Evolutionary conservation across 2,888 invertebrate genomes (phyloP).

Genomic region (Cylindroiulus punctatus): DNA sequence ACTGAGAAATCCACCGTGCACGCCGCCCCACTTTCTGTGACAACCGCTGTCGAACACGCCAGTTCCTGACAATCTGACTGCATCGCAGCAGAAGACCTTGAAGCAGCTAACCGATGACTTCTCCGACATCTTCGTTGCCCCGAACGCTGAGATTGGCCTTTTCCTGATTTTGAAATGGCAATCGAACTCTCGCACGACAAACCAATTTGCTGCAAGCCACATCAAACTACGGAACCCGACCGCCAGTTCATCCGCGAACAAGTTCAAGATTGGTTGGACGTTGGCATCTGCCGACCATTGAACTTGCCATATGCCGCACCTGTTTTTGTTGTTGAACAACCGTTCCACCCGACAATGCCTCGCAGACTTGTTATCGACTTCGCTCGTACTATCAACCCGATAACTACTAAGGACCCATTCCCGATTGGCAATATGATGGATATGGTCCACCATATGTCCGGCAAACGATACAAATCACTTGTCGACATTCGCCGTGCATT

Average conservation of each 20-base stretch:
- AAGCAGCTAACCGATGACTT: not conserved
- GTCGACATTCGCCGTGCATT: constrained; percentile 46
- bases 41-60: not conserved
- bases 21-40: no score
- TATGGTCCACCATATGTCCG: not conserved
- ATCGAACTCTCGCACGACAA: not conserved
- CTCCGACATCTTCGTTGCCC: not conserved
- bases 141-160: not conserved
- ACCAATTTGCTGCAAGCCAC: not conserved
- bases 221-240: not conserved
- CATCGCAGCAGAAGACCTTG: not conserved
- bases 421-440: constrained; percentile 50
- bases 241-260: not conserved
- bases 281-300: constrained; percentile 44
- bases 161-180: not conserved
- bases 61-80: not conserved
- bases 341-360: constrained; percentile 43
- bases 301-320: constrained; percentile 51
- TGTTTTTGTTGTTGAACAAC: constrained; percentile 46
- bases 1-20: not conserved
- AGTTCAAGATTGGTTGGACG: constrained; percentile 48
- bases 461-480: not conserved
- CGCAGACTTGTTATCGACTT: constrained; percentile 50
- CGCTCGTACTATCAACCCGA: not conserved
- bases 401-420: constrained; percentile 25